phyloP scores from a whole-genome alignment of 2,888 invertebrate genomes.

The Caenorhabditis uteleia region DNA sequence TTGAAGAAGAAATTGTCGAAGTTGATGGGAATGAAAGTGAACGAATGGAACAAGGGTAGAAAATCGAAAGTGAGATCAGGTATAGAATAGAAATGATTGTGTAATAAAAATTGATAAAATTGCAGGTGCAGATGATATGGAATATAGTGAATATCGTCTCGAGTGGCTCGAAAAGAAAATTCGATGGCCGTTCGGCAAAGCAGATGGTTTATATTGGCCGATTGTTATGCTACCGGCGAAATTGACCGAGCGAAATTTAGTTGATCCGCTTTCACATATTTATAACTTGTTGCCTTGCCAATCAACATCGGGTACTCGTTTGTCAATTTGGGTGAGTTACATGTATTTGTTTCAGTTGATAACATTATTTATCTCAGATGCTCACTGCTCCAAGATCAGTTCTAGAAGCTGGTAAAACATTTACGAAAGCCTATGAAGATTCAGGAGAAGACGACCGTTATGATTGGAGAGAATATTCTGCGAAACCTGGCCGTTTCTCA shows the following conservation, averaged over 20 bases:
- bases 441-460: not conserved
- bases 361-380: too few species aligned
- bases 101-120: not conserved
- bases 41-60: not conserved
- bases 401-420: too few species aligned
- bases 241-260: not conserved
- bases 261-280: constrained; percentile 2
- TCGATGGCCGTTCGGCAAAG: not conserved
- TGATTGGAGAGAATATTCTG: constrained; percentile 11
- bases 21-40: not conserved
- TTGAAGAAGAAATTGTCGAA: too few species aligned
- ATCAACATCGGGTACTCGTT: constrained; percentile 16
- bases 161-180: not conserved
- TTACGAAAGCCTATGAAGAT: constrained; percentile 1
- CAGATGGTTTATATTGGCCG: not conserved
- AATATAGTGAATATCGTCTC: not conserved
- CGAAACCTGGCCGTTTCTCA: constrained; percentile 16
- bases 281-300: constrained; percentile 4
- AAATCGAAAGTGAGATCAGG: too few species aligned
- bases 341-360: too few species aligned
- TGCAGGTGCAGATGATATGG: not conserved
- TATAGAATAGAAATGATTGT: too few species aligned
- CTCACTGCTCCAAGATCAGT: too few species aligned
- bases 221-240: not conserved
- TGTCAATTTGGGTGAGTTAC: constrained; percentile 4